Conservation (phyloP, 2,888 invertebrate species). For the Alcis repandata region DNA sequence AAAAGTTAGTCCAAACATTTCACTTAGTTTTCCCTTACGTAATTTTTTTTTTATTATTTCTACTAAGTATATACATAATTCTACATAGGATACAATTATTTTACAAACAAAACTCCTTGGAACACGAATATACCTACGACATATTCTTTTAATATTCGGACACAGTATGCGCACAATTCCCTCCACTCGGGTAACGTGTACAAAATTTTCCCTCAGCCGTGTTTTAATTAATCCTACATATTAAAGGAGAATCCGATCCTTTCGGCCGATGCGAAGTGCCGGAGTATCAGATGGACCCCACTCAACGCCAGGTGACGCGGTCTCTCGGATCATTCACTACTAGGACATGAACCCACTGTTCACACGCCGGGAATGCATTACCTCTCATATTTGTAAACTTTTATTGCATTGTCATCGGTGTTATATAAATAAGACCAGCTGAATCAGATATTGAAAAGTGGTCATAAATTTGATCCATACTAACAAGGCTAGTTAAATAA, state of each 20-base stretch:
- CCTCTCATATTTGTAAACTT: no score
- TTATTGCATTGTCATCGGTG: no score
- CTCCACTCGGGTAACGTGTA: constrained; percentile 15
- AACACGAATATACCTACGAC: not conserved
- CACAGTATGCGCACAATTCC: not conserved
- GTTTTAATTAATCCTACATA: constrained; percentile 46
- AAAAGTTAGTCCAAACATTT: no score
- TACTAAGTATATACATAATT: not conserved
- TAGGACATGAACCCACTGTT: no score
- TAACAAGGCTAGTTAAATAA: no score
- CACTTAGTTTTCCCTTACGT: no score
- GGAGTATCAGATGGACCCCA: constrained; percentile 22
- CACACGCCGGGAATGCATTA: no score
- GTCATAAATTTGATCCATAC: no score
- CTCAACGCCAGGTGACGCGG: constrained; percentile 27
- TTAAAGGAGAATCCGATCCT: constrained; percentile 42
- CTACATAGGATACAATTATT: no score
- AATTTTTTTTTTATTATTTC: no score
- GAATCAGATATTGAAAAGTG: no score
- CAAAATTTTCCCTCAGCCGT: constrained; percentile 21
- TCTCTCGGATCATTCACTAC: not conserved
- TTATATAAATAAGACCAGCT: no score
- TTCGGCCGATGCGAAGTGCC: constrained; percentile 16
- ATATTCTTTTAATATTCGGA: not conserved
- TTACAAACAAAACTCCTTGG: not conserved